phyloP scores from a whole-genome alignment of 2,888 invertebrate species.

The Cephus pygmeus region DNA sequence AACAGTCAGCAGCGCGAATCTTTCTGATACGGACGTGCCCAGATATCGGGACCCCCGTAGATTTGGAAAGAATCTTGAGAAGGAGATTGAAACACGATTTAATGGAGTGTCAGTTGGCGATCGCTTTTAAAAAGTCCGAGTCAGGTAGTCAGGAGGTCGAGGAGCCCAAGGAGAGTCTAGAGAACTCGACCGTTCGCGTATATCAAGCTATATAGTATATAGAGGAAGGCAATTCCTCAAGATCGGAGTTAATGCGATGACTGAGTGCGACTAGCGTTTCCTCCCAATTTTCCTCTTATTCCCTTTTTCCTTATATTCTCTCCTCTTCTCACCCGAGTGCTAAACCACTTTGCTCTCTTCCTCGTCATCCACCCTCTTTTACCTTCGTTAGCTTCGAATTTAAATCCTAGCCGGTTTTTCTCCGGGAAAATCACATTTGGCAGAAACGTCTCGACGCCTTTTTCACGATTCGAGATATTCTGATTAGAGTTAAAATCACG shows the following conservation, averaged over 20 bases:
- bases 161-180: not conserved
- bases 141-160: not conserved
- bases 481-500: not conserved
- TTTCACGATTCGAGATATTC: not conserved
- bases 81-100: constrained; percentile 6
- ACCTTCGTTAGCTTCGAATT: not conserved
- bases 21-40: not conserved
- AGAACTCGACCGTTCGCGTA: not conserved
- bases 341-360: not conserved
- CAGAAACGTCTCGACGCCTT: not conserved
- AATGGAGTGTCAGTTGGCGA: constrained; percentile 12
- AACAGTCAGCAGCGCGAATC: not conserved
- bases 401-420: not conserved
- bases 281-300: not conserved
- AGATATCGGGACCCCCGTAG: not conserved
- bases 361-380: not conserved
- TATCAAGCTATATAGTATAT: not conserved
- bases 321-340: not conserved
- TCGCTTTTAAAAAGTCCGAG: not conserved
- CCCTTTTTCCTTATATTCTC: not conserved
- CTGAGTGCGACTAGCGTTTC: constrained; percentile 34
- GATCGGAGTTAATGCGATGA: constrained; percentile 15
- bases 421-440: not conserved
- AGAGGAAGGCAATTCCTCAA: constrained; percentile 17
- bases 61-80: not conserved